phyloP scores from a whole-genome alignment of 2,797 vertebrate genomes.

The Schizopygopsis malacanthus region DNA sequence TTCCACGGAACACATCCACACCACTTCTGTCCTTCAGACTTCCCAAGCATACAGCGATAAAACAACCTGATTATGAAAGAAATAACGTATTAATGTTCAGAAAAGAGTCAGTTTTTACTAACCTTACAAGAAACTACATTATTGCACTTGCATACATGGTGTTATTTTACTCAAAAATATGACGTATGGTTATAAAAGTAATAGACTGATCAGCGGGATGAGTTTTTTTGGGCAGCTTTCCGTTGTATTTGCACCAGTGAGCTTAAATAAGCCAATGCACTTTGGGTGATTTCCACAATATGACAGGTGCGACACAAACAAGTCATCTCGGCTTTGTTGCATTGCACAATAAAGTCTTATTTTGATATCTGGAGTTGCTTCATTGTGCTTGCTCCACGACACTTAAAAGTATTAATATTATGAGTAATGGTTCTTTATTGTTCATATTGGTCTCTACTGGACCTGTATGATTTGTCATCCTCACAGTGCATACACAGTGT shows the following conservation, averaged over 20 bases:
- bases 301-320: neutral
- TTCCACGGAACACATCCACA: slow-evolving; percentile 89
- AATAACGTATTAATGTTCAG: neutral
- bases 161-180: neutral
- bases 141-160: neutral
- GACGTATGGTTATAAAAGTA: neutral
- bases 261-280: neutral
- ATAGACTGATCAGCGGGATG: neutral
- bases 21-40: slow-evolving; percentile 83
- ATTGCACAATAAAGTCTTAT: neutral
- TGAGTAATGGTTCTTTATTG: neutral
- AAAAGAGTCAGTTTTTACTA: neutral
- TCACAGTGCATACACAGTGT: neutral
- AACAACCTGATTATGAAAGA: slow-evolving; percentile 78
- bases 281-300: neutral
- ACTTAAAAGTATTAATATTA: neutral
- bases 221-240: neutral
- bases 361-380: neutral
- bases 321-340: neutral
- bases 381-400: neutral
- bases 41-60: slow-evolving; percentile 86
- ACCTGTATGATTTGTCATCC: too few species aligned
- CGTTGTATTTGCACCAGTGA: neutral
- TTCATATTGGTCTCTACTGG: neutral
- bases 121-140: neutral